These are phyloP conservation scores for Microtus richardsoni DNA, from an alignment of 2,113 vertebrate genomes.

Conservation along the genomic window DNA sequence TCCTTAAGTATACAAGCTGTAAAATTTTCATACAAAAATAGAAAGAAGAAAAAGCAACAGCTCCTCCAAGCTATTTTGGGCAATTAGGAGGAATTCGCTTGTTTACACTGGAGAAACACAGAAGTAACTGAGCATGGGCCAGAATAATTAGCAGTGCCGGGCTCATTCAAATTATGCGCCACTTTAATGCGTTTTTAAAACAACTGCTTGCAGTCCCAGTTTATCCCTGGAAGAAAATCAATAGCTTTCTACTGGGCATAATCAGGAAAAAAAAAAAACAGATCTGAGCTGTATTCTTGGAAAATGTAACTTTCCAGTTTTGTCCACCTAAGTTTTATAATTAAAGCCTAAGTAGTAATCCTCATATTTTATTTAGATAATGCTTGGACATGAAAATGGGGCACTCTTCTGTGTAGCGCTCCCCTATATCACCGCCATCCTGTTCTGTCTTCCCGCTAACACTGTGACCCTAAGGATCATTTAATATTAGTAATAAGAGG, in stretches of 20 bases:
- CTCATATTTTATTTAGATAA: constrained; percentile 12
- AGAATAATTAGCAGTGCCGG: constrained; percentile 81
- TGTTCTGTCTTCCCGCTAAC: constrained; percentile 3
- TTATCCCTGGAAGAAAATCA: constrained; percentile 76
- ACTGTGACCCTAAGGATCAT: constrained; percentile 24
- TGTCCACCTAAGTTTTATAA: constrained; percentile 57
- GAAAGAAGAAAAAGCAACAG: constrained; percentile 45
- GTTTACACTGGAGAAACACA: constrained; percentile 80
- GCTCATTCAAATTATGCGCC: constrained; percentile 81
- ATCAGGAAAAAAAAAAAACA: constrained; percentile 53
- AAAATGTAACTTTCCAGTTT: constrained; percentile 41
- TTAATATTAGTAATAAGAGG: constrained; percentile 48
- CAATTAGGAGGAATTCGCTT: constrained; percentile 79
- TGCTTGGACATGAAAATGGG: constrained; percentile 12
- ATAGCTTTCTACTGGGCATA: constrained; percentile 60
- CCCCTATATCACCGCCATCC: neutral
- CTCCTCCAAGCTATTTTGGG: constrained; percentile 76
- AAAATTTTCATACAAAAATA: constrained; percentile 50
- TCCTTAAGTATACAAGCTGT: constrained; percentile 64
- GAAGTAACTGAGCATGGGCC: constrained; percentile 80
- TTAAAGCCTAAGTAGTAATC: constrained; percentile 67
- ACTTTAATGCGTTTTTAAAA: constrained; percentile 80
- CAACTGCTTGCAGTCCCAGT: constrained; percentile 71
- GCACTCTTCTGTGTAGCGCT: constrained; percentile 18
- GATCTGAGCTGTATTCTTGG: constrained; percentile 55